phyloP scores from a whole-genome alignment of 2,888 invertebrate species.

The Argynnis bischoffii region DNA sequence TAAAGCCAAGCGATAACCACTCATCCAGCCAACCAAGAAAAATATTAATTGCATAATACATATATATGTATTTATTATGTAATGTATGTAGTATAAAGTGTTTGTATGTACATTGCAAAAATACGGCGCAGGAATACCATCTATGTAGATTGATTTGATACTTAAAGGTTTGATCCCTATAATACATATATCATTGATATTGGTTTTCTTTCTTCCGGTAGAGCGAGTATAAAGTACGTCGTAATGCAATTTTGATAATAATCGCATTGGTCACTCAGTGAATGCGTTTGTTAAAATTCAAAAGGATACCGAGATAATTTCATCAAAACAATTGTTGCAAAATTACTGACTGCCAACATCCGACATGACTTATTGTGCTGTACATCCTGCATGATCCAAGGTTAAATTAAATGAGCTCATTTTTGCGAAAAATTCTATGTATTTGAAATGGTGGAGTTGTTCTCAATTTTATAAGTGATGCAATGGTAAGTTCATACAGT shows the following conservation, averaged over 20 bases:
- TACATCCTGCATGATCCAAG: slow-evolving; percentile 41
- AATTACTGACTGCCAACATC: slow-evolving; percentile 35
- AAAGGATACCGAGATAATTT: slow-evolving; percentile 14
- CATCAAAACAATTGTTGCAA: slow-evolving; percentile 33
- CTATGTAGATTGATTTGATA: too few relatives aligned
- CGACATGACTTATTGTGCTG: slow-evolving; percentile 36
- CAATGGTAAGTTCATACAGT: too few relatives aligned
- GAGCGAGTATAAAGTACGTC: neutral
- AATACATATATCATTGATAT: too few relatives aligned
- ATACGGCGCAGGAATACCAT: too few relatives aligned
- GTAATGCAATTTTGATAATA: slow-evolving; percentile 31
- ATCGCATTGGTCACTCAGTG: slow-evolving; percentile 6
- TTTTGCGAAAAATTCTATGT: slow-evolving; percentile 29
- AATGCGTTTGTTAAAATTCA: slow-evolving; percentile 9
- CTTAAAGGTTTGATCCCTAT: too few relatives aligned
- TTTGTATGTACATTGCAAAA: too few relatives aligned
- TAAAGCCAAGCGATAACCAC: too few relatives aligned
- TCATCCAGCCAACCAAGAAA: too few relatives aligned
- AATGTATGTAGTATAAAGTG: too few relatives aligned
- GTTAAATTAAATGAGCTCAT: slow-evolving; percentile 34
- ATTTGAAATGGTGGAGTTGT: slow-evolving; percentile 10
- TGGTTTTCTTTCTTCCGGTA: neutral
- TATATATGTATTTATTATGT: too few relatives aligned
- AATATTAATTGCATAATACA: too few relatives aligned
- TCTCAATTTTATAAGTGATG: too few relatives aligned